Base-by-base conservation (phyloP, 2,888 invertebrate species). In the Omphaloscelis lunosa region DNA sequence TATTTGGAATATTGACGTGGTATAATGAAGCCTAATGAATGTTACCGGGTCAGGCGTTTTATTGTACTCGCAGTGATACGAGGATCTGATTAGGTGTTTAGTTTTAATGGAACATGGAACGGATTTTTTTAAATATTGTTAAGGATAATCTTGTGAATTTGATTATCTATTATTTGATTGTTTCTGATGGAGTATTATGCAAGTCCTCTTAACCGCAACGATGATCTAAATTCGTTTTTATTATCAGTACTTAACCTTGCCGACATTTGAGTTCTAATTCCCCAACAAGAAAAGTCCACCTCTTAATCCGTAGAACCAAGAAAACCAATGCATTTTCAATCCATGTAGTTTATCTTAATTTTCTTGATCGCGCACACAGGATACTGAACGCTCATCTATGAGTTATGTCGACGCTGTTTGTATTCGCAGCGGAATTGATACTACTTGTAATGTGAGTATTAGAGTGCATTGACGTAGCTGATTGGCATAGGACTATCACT, bases 1-100 rank as follows among this genome's bases (percentile, higher is more conserved):
- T 80, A 73, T 82, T 88, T 77, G 83, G 79, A 87, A 85, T 85
- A 77, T 84, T 84, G 87, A 86, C 80, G 84, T 75, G 58, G 63
- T 79, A 80, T 82, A 86, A 86, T 78, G 87, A 88, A 88, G 76
- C 85, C 83, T 77, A 70, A 78, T 67, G 73, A 86, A 67, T 66
- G 81, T 76, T 65, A 61, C 66, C 65, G 83, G 73, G 82, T 77
- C 83, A 75, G 67, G 56, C 74, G 62, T 41, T 75, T 72, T 74
- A 68, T 74, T 77, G 72, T 79, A 59, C 72, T 68, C 59, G n/a
- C 75, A 11, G 23, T 45, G 58, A 71, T 71, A n/a, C 63, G 58
- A 53, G 53, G 15, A 79, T 75, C 76, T 82, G 79, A 86, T 82
- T 79, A 77, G 65, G 65, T 76, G 84, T 76, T 72, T 58, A 65